A percentile compares a stretch with the other conserved stretches of the same genome.
Conservation (phyloP, 2,888 invertebrate genomes). For the Escarpia spicata region DNA sequence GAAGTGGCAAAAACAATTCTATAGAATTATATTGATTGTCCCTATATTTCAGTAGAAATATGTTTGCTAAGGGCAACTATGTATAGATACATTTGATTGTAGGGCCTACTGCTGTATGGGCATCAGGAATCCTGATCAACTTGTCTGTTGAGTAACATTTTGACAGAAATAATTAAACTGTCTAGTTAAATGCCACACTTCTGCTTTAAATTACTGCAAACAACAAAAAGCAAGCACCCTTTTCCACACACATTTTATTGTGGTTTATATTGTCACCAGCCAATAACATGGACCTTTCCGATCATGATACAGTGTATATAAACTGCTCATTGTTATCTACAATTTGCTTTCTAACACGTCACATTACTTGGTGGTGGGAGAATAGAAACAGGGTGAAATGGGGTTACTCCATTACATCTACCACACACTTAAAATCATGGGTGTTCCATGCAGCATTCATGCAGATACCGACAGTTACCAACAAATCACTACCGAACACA, state of each 20-base stretch:
- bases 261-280: neutral
- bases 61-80: no score
- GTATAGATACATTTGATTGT: no score
- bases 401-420: neutral
- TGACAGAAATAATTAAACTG: neutral
- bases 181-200: neutral
- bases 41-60: no score
- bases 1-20: no score
- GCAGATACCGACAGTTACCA: neutral
- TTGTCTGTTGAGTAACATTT: neutral
- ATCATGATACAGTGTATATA: neutral
- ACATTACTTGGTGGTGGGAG: neutral
- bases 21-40: no score
- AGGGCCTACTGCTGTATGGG: no score
- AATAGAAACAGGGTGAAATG: neutral
- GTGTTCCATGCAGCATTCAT: neutral
- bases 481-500: neutral
- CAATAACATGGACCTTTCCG: neutral
- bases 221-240: neutral
- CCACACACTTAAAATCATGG: neutral
- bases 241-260: neutral
- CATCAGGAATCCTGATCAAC: no score
- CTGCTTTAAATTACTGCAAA: neutral
- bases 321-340: neutral
- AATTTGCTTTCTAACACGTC: neutral